Conservation (phyloP, 2,888 invertebrate species). For the Noctuana brunneofusca region DNA sequence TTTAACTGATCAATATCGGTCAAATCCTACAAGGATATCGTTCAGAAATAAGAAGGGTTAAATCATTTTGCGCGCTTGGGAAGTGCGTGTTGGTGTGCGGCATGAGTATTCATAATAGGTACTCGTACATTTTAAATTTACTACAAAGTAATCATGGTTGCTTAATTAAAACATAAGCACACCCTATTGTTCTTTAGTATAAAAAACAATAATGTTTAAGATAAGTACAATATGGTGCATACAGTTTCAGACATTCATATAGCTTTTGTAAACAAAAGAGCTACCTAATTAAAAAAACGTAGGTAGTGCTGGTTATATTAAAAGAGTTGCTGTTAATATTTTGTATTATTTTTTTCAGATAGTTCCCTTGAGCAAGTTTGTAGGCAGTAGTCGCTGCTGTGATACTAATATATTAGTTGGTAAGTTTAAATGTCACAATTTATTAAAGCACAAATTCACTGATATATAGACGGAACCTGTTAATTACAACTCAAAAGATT, state of each 20-base stretch:
- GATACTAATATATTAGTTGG: slow-evolving; percentile 40
- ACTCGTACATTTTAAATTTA: not conserved
- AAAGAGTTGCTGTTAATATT: not conserved
- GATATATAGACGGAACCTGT: not conserved
- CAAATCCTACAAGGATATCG: too few species aligned
- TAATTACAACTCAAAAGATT: too few species aligned
- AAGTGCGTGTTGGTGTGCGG: too few species aligned
- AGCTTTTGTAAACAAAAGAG: slow-evolving; percentile 11
- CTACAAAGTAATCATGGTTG: slow-evolving; percentile 21
- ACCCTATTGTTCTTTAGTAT: slow-evolving; percentile 25
- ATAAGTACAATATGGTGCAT: slow-evolving; percentile 20
- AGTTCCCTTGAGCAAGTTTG: slow-evolving; percentile 22
- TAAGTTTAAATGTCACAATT: slow-evolving; percentile 34
- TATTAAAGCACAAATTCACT: not conserved
- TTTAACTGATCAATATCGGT: too few species aligned
- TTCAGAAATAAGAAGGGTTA: not conserved
- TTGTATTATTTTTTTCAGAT: slow-evolving; percentile 36
- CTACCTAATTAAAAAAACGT: slow-evolving; percentile 25
- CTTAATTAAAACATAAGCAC: slow-evolving; percentile 24
- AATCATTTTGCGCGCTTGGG: too few species aligned
- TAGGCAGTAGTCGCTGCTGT: slow-evolving; percentile 32
- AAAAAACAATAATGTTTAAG: slow-evolving; percentile 19
- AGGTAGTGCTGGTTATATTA: not conserved
- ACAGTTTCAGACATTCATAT: slow-evolving; percentile 12
- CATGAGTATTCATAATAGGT: too few species aligned